These are phyloP conservation scores for Agonopterix alstromeriana DNA, from an alignment of 2,888 invertebrate genomes.

Conservation along the genomic window DNA sequence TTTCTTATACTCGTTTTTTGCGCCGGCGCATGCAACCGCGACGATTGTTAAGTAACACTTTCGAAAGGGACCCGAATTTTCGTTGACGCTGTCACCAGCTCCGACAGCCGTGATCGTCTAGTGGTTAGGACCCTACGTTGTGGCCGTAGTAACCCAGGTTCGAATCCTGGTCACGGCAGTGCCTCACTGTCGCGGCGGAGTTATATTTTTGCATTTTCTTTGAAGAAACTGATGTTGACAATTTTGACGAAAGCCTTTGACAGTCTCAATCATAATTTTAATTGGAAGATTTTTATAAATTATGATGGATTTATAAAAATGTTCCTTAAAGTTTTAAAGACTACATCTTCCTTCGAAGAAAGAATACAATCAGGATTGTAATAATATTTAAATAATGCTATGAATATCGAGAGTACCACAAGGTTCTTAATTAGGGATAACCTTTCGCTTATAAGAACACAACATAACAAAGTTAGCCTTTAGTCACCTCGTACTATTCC, in stretches of 20 bases:
- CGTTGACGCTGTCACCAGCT: conserved; percentile 26
- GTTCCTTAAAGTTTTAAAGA: too few relatives aligned
- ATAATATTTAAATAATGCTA: neutral
- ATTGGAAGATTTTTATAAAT: too few relatives aligned
- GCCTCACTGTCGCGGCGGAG: conserved; percentile 11
- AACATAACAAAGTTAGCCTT: too few relatives aligned
- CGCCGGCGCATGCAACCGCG: conserved; percentile 2
- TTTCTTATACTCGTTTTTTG: conserved; percentile 1
- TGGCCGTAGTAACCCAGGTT: conserved; percentile 82
- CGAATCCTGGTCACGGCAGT: conserved; percentile 54
- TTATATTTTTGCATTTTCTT: neutral
- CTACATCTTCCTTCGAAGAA: too few relatives aligned
- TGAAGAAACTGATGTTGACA: neutral
- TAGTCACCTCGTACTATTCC: too few relatives aligned
- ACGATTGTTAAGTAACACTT: conserved; percentile 3
- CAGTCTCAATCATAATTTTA: too few relatives aligned
- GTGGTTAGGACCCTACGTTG: conserved; percentile 84
- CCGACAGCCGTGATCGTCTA: conserved; percentile 81
- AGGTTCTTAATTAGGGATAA: too few relatives aligned
- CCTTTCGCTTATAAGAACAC: too few relatives aligned
- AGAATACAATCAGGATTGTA: neutral
- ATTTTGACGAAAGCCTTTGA: too few relatives aligned
- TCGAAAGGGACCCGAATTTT: conserved; percentile 8
- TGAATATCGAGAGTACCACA: too few relatives aligned
- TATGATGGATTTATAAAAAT: too few relatives aligned